Evolutionary conservation across 1,140 invertebrate species (phyloP).

Genomic region (Drosophila arizonae): DNA sequence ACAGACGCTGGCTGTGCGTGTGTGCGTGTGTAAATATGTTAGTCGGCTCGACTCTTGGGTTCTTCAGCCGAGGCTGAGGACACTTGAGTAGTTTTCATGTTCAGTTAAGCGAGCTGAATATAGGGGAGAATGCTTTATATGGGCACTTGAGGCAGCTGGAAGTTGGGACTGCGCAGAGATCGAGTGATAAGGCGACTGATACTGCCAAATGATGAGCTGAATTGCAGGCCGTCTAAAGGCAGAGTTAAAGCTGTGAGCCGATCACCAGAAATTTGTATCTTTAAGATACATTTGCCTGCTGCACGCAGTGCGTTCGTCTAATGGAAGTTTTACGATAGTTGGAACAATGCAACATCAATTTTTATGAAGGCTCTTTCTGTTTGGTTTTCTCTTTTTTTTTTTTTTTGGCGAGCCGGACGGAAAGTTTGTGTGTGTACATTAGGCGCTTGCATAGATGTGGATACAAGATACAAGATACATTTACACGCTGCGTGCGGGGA

Average conservation of each 20-base stretch:
- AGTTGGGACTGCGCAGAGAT: slow-evolving; percentile 16
- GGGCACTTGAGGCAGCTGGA: slow-evolving; percentile 20
- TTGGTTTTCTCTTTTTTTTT: too few species aligned
- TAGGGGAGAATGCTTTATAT: slow-evolving; percentile 25
- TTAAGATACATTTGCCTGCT: slow-evolving; percentile 37
- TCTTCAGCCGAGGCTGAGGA: slow-evolving; percentile 27
- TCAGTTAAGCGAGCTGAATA: slow-evolving; percentile 48
- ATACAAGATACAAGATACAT: slow-evolving; percentile 19
- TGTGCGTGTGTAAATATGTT: neutral
- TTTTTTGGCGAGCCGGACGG: too few species aligned
- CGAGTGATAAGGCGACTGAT: slow-evolving; percentile 28
- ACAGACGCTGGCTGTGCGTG: slow-evolving; percentile 7
- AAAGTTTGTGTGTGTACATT: slow-evolving; percentile 13
- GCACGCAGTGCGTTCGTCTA: slow-evolving; percentile 40
- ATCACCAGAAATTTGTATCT: slow-evolving; percentile 29
- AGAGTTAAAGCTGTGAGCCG: neutral
- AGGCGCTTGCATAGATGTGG: slow-evolving; percentile 15
- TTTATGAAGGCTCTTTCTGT: slow-evolving; percentile 43
- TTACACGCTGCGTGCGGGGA: neutral
- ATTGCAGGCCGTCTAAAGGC: neutral
- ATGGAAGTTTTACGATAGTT: slow-evolving; percentile 78
- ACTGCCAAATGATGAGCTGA: neutral
- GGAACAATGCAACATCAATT: slow-evolving; percentile 57
- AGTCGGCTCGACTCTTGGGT: neutral
- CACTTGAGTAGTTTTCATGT: slow-evolving; percentile 65